Evolutionary conservation across 2,888 invertebrate species (phyloP).

Genomic region (Sisyra nigra): DNA sequence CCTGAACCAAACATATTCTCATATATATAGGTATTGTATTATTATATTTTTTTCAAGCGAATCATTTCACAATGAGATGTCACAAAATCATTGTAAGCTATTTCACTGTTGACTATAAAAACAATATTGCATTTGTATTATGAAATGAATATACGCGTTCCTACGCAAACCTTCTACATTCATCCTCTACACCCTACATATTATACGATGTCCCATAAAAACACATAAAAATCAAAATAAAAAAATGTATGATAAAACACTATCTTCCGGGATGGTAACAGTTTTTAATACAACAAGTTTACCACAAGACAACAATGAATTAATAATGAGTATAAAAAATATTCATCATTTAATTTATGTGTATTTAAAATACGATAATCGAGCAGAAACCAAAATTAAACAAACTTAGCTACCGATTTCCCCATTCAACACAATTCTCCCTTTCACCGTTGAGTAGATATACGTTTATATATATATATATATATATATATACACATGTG

Average conservation of each 20-base stretch:
- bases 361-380: neutral
- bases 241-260: neutral
- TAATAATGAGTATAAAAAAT: neutral
- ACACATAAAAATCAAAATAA: slow-evolving; percentile 21
- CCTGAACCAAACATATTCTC: slow-evolving; percentile 13
- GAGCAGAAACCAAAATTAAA: neutral
- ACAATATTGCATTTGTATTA: slow-evolving; percentile 28
- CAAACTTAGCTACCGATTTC: neutral
- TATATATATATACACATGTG: neutral
- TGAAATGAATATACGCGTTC: slow-evolving; percentile 15
- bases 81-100: slow-evolving; percentile 20
- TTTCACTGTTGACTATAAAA: slow-evolving; percentile 25
- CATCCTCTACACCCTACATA: slow-evolving; percentile 19
- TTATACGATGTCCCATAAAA: slow-evolving; percentile 24
- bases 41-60: slow-evolving; percentile 1
- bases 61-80: slow-evolving; percentile 14
- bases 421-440: neutral
- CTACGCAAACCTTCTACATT: neutral
- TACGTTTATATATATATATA: too few relatives aligned
- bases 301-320: neutral
- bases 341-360: neutral
- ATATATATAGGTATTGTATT: slow-evolving; percentile 5
- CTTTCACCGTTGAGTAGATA: neutral
- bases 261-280: neutral
- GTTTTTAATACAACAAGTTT: neutral